These are phyloP conservation scores for Chelonus formosanus DNA, from an alignment of 2,888 invertebrate genomes.

Conservation along the genomic window DNA sequence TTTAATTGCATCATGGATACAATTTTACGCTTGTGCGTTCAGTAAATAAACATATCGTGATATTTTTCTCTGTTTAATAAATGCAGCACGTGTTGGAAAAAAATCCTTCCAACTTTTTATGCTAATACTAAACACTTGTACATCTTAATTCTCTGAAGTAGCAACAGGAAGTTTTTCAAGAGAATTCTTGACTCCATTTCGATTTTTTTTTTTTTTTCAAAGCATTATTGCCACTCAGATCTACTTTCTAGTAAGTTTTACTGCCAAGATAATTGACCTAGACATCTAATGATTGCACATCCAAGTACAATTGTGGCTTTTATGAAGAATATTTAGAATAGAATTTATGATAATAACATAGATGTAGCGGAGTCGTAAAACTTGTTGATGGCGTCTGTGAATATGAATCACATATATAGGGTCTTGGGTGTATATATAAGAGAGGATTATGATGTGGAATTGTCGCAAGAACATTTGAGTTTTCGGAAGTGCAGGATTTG, in stretches of 20 bases:
- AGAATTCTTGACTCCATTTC: no score
- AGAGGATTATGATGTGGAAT: conserved; percentile 33
- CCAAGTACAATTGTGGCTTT: conserved; percentile 3
- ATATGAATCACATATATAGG: conserved; percentile 16
- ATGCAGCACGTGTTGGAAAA: no score
- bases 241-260: background rate
- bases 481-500: conserved; percentile 29
- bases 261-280: conserved; percentile 19
- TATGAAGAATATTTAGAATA: conserved; percentile 25
- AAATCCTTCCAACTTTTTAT: no score
- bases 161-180: no score
- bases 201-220: no score
- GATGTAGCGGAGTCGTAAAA: conserved; percentile 28
- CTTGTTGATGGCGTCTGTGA: conserved; percentile 33
- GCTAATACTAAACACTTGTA: no score
- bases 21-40: no score
- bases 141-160: no score
- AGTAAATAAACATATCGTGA: no score
- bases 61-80: no score
- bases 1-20: no score
- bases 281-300: conserved; percentile 23
- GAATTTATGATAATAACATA: conserved; percentile 23
- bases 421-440: conserved; percentile 1
- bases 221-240: no score
- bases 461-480: conserved; percentile 32